A percentile compares a stretch with the other conserved stretches of the same genome.
These are phyloP conservation scores for Eulemur rufifrons DNA, from an alignment of 2,113 vertebrate species.

Conservation along the genomic window DNA sequence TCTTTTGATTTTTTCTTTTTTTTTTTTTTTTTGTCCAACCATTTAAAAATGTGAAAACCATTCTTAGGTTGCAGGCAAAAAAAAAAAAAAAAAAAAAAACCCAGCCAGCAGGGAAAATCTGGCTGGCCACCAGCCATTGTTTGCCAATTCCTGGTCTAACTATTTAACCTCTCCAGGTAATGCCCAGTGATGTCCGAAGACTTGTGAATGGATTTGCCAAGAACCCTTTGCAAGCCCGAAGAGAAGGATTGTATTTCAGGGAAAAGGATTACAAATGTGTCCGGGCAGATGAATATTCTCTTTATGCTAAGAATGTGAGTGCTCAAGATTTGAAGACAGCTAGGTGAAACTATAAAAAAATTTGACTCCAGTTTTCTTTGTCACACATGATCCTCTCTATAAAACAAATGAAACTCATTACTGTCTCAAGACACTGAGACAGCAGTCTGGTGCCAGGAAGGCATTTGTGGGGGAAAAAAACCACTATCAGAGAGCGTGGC, in stretches of 20 bases:
- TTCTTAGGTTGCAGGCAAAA: not conserved
- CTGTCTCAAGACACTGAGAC: not conserved
- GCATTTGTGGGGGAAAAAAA: not conserved
- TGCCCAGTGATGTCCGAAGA: conserved; percentile 67
- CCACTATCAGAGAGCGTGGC: not conserved
- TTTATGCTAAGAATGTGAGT: conserved; percentile 84
- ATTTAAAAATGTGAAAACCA: conserved; percentile 32
- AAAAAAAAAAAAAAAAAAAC: not conserved
- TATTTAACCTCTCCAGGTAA: conserved; percentile 74
- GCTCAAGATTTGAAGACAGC: conserved; percentile 14
- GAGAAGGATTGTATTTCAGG: conserved; percentile 82
- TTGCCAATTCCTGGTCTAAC: not conserved
- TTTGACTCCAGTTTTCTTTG: conserved; percentile 3
- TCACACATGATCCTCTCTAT: not conserved
- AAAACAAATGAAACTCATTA: not conserved
- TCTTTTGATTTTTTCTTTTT: not conserved
- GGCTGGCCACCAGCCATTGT: too few relatives aligned
- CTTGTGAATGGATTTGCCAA: conserved; percentile 82
- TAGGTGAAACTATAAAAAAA: conserved; percentile 15
- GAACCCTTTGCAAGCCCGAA: conserved; percentile 78
- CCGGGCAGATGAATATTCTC: conserved; percentile 82
- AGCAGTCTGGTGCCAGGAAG: not conserved
- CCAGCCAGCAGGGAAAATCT: not conserved
- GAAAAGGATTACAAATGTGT: conserved; percentile 83
- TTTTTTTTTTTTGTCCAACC: not conserved